Conservation (phyloP, 2,888 invertebrate genomes). For the Herminia tarsipennalis region DNA sequence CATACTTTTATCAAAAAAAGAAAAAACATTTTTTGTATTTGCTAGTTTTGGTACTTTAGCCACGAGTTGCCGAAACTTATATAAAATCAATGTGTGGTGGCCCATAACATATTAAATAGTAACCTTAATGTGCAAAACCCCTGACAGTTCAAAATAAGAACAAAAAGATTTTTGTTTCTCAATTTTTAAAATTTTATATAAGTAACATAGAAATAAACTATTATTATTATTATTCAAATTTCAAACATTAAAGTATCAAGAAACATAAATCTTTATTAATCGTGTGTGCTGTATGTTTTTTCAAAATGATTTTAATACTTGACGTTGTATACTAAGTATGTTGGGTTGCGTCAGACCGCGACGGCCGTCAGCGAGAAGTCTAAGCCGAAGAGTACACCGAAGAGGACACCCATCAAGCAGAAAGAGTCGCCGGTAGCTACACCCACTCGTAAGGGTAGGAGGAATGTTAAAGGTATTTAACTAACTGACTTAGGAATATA, state of each 20-base stretch:
- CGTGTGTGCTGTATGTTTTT: neutral
- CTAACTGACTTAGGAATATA: no score
- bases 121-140: neutral
- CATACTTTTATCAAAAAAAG: no score
- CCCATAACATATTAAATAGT: neutral
- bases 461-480: conserved; percentile 59
- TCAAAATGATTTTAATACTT: neutral
- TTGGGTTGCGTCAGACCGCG: conserved; percentile 63
- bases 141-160: neutral
- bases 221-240: no score
- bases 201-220: neutral
- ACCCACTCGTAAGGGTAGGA: conserved; percentile 59
- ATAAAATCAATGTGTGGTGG: neutral
- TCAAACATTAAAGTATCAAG: no score
- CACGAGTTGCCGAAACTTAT: neutral
- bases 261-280: neutral
- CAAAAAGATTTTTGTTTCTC: neutral
- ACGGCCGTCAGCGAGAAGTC: conserved; percentile 73
- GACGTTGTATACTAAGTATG: conserved; percentile 8
- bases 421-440: conserved; percentile 50
- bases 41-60: no score
- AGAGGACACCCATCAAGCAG: conserved; percentile 57
- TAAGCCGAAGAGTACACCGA: conserved; percentile 58
- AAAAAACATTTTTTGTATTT: no score
- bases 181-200: neutral